Conservation (phyloP, 2,113 vertebrate genomes). For the Gymnarchus niloticus region DNA sequence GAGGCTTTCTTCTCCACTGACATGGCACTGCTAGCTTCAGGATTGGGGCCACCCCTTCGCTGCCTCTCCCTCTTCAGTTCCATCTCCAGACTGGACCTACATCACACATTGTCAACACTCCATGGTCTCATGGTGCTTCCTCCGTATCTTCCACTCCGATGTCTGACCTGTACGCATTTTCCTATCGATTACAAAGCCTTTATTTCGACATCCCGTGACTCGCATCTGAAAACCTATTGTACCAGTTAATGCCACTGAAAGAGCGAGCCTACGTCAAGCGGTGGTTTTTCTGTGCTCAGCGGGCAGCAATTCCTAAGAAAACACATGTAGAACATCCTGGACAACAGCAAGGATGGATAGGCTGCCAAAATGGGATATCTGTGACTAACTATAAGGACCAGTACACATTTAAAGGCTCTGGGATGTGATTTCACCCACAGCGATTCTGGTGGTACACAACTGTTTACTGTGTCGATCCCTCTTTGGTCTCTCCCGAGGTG, state of each 20-base stretch:
- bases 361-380: background rate
- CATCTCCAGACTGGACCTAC: slow-evolving; percentile 70
- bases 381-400: background rate
- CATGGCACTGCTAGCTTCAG: background rate
- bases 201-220: no score
- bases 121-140: background rate
- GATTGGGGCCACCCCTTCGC: slow-evolving; percentile 48
- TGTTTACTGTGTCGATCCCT: background rate
- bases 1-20: slow-evolving; percentile 42
- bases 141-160: background rate
- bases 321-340: background rate
- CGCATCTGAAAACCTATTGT: background rate
- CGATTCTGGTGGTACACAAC: background rate
- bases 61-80: slow-evolving; percentile 74
- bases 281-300: background rate
- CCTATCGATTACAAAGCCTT: no score
- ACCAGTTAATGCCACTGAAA: background rate
- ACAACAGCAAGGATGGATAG: background rate
- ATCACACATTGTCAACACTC: background rate
- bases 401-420: background rate
- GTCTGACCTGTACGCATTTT: no score
- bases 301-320: background rate
- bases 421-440: background rate
- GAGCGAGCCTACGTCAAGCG: background rate
- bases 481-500: background rate